Base-by-base conservation (phyloP, 2,113 vertebrate genomes). In the Trichechus manatus region DNA sequence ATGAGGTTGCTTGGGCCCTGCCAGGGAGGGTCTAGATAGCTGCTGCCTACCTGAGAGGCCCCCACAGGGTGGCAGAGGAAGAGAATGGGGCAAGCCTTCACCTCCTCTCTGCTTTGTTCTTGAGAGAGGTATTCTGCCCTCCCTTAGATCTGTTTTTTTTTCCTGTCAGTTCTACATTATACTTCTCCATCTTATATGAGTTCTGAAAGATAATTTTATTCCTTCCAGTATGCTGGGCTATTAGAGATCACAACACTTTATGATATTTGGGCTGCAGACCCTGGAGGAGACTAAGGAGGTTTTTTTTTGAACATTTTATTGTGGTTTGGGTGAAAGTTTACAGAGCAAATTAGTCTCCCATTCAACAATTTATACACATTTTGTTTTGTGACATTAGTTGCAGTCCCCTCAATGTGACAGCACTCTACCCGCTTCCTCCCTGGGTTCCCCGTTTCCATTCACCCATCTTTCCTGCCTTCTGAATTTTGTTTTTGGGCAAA, bases 41-140 rank as follows among this genome's bases (percentile, higher is more conserved):
- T 90, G 53, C 61, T 44, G 31, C 44, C 27, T 74, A 10, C 47
- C 11, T 66, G 15, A 88, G 27, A 84, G 23, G 0, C 15, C 68
- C 19, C 6, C 6, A 17, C 50, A 15, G 31, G 42, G 22, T 33
- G 66, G 47, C 13, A 19, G 29, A 80, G 31, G 29, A 42, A 91
- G 77, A 11, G 29, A 86, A 29, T 74, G 75, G 77, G 22, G 19
- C 20, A 4, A 89, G 3, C 63, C 68, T 91, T 96, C 78, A 42
- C 64, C 89, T 88, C 29, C 84, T 85, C 50, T 22, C 78, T 81
- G 66, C 19, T 70, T 96, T 90, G 88, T 93, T 33, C 64, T 82
- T 42, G 15, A 27, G 50, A 94, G 68, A 56, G 53, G 70, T 93
- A 33, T 75, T 91, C 47, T 80, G 77, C 15, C 31, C 5, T 93